These are phyloP conservation scores for Pherbina coryleti DNA, from an alignment of 2,888 invertebrate genomes.

Conservation along the genomic window DNA sequence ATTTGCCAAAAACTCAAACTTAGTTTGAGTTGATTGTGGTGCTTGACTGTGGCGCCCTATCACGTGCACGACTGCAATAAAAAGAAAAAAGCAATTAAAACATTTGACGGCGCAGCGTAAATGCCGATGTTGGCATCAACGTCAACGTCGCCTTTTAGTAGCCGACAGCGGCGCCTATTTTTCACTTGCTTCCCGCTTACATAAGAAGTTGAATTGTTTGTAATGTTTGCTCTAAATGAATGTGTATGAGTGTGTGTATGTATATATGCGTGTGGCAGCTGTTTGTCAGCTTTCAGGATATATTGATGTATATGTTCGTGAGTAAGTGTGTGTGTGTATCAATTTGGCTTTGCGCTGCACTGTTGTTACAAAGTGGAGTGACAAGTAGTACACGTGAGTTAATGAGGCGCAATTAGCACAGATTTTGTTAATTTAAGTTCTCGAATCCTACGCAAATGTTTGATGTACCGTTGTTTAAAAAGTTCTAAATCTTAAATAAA, in stretches of 20 bases:
- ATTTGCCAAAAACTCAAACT: background rate
- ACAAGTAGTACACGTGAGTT: background rate
- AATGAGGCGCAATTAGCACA: background rate
- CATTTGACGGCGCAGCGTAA: background rate
- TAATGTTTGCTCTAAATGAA: background rate
- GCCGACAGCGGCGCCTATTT: background rate
- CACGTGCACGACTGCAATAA: conserved; percentile 30
- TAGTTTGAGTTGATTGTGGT: background rate
- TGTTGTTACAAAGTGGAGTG: background rate
- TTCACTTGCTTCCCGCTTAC: conserved; percentile 4
- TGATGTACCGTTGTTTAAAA: background rate
- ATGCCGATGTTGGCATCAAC: background rate
- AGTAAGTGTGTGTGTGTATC: background rate
- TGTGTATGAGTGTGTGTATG: background rate
- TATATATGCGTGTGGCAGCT: background rate
- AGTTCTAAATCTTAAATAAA: background rate
- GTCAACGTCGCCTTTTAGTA: background rate
- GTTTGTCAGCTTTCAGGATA: background rate
- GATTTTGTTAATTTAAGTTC: background rate
- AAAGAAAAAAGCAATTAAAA: conserved; percentile 22
- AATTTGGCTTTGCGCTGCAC: background rate
- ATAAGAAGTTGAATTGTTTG: conserved; percentile 13
- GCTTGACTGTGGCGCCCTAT: conserved; percentile 4
- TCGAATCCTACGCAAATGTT: background rate
- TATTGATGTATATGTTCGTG: background rate